Base-by-base conservation (phyloP, 2,797 vertebrate genomes). In the Epinephelus awoara region DNA sequence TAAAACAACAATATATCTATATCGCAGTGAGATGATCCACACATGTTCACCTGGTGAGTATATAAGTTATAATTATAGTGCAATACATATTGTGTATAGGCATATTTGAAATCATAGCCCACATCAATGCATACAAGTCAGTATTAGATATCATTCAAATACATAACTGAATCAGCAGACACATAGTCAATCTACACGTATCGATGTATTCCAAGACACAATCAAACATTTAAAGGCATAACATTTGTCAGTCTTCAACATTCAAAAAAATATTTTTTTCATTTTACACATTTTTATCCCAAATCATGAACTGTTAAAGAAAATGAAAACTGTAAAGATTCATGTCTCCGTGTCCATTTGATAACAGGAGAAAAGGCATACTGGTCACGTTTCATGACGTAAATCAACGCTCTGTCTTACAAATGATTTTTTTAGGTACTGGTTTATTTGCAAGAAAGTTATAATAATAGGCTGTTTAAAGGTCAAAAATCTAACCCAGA, bases 181-280 rank as follows among this genome's bases (percentile, higher is more conserved):
- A 81, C 9, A 15, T 68, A 61, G 82, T 73, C 54, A 67, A 40
- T 72, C 27, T 57, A 83, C 49, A 84, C 55, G 83, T 59, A 67
- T 72, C 29, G 75, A 58, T 78, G 42, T 58, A 77, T 80, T 84
- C n/a, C 1, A 82, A 77, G 51, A 81, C 71, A 87, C 80, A 92
- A 85, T 90, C 90, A 87, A 76, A 57, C 58, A 50, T 78, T 83
- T 27, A 83, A 90, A 91, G 84, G 78, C 86, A 90, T 80, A 68
- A 17, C 34, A 49, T 77, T 72, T 66, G 17, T 76, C 72, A 75
- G 12, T 59, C 23, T 27, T 72, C 11, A 23, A 84, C 79, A 90
- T 85, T 83, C 64, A 67, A 75, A 80, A 87, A 76, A 52, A 29
- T 6, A 47, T 18, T 51, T 42, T 61, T 66, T 77, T 21, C 21